Evolutionary conservation across 2,888 invertebrate genomes (phyloP), one percentile per base, ranked within the genome.

Genomic region (Drosophila leonis): DNA sequence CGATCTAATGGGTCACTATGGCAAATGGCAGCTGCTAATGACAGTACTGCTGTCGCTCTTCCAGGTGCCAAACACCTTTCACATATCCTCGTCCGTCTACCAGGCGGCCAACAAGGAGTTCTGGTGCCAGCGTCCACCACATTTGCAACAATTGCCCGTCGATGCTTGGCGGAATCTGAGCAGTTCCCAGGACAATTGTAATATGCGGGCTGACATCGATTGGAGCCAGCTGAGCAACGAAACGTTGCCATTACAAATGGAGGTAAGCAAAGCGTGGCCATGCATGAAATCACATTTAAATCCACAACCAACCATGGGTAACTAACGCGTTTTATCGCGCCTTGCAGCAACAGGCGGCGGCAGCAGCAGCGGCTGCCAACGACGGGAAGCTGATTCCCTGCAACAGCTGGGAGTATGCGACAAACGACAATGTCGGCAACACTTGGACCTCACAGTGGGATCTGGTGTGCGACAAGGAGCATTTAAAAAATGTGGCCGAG

Each of bases 31-130:
- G 92, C 93, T 96, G 69, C 92, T 95, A 72, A 95, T 96, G 93
- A 96, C 96, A 5, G 95, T 96, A 88, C 93, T 96, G 49, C 93
- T 97, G 73, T 96, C 96, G 3, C 93, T 97, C 51, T 95, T 96
- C 93, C 96, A 96, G 88, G 94, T 97, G 83, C 96, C 96, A 2
- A 96, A 96, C 93, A 97, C 96, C 46, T 96, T 96, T 94, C 97
- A 96, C 93, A 97, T 97, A 89, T 96, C 96, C 92, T 94, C 95
- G 59, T 95, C 96, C 42, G 96, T 96, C 0, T 97, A 97, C 92
- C 96, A 95, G 91, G 95, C 95, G 56, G 95, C 94, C 81, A 94
- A 94, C 72, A 94, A 95, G 73, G 94, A 95, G 49, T 95, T 94
- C 86, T 96, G 96, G 96, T 97, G 97, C 90, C 94, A 94, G 63